Percentiles rank a stretch among this genome's conserved stretches.
phyloP scores from a whole-genome alignment of 2,113 vertebrate species.

The Anguilla japonica region DNA sequence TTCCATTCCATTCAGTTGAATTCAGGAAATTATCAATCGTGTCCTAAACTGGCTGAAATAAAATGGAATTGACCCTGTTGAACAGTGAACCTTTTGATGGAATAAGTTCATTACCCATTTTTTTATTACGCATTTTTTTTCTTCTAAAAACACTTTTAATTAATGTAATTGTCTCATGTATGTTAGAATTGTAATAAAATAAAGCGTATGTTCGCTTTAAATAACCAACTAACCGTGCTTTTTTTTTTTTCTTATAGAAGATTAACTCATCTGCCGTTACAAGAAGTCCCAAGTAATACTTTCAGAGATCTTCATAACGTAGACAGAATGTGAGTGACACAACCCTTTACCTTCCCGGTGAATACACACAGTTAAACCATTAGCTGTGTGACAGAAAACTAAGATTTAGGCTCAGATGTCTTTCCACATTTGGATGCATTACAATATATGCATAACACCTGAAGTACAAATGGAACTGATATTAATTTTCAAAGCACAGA shows the following conservation, averaged over 20 bases:
- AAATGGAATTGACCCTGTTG: too few species aligned
- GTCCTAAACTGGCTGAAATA: too few species aligned
- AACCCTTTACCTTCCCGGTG: neutral
- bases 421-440: neutral
- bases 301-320: constrained; percentile 83
- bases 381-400: neutral
- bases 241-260: constrained; percentile 65
- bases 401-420: neutral
- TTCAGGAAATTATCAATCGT: too few species aligned
- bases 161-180: neutral
- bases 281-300: constrained; percentile 76
- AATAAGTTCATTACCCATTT: too few species aligned
- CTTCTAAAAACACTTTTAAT: neutral
- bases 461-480: neutral
- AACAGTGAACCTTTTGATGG: too few species aligned
- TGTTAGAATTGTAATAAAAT: neutral
- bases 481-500: neutral
- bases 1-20: too few species aligned
- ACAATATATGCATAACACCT: neutral
- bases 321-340: constrained; percentile 79
- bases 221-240: neutral
- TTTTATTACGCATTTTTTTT: too few species aligned
- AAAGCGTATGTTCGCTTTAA: neutral
- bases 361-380: neutral
- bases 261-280: constrained; percentile 76